Evolutionary conservation across 1,140 invertebrate genomes (phyloP).

Genomic region (Drosophila nannoptera): DNA sequence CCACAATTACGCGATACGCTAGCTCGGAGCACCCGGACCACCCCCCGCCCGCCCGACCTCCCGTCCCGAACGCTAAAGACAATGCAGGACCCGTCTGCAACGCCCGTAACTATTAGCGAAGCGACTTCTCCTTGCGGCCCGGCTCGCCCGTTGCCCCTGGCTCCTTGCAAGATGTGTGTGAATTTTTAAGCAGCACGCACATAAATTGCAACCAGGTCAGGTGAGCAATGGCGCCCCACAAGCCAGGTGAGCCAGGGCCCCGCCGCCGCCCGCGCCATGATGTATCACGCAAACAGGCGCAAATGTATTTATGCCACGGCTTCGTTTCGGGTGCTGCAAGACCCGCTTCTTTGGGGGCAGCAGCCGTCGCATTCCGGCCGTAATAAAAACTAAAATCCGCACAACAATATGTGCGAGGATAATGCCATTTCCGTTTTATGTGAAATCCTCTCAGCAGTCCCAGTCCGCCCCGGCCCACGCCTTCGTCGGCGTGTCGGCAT

Average conservation of each 20-base stretch:
- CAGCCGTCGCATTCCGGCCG: slow-evolving; percentile 56
- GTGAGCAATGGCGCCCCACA: slow-evolving; percentile 45
- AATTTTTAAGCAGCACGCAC: slow-evolving; percentile 64
- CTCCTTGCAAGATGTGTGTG: slow-evolving; percentile 34
- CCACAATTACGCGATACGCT: slow-evolving; percentile 15
- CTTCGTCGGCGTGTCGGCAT: slow-evolving; percentile 9
- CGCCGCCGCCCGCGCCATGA: slow-evolving; percentile 38
- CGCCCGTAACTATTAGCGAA: slow-evolving; percentile 67
- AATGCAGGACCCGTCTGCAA: slow-evolving; percentile 29
- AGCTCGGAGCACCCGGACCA: background rate
- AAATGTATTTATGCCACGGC: slow-evolving; percentile 71
- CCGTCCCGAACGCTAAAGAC: slow-evolving; percentile 29
- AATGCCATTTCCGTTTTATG: slow-evolving; percentile 78
- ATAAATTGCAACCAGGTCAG: slow-evolving; percentile 69
- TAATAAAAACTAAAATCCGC: slow-evolving; percentile 78
- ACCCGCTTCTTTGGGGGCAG: slow-evolving; percentile 59
- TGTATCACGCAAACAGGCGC: slow-evolving; percentile 72
- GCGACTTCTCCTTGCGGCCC: slow-evolving; percentile 10
- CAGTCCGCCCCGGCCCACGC: too few relatives aligned
- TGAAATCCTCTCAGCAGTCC: slow-evolving; percentile 69
- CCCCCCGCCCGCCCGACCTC: background rate
- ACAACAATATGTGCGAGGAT: slow-evolving; percentile 78
- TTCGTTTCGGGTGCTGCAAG: slow-evolving; percentile 12
- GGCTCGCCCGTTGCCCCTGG: background rate
- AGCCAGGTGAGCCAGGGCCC: background rate